These are phyloP conservation scores for Pseudochromis fuscus DNA, from an alignment of 2,797 vertebrate genomes.

Conservation along the genomic window DNA sequence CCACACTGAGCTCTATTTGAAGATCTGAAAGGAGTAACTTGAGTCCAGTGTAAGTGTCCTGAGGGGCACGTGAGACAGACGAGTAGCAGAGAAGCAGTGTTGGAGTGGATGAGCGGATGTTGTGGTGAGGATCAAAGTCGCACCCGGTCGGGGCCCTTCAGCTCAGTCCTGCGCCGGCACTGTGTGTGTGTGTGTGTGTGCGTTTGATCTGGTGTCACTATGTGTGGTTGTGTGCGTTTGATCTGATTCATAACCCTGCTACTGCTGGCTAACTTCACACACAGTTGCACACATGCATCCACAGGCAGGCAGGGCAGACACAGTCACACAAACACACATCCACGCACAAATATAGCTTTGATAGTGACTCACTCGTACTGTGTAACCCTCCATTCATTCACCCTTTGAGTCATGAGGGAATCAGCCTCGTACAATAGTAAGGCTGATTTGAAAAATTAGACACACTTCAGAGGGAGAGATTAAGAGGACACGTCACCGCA, in stretches of 20 bases:
- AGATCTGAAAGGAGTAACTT: conserved; percentile 65
- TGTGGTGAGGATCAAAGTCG: conserved; percentile 78
- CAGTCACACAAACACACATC: conserved; percentile 56
- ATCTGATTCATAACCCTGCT: conserved; percentile 71
- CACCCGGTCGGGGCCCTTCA: conserved; percentile 53
- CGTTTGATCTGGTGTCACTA: conserved; percentile 61
- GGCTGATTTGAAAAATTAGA: conserved; percentile 69
- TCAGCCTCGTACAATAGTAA: conserved; percentile 59
- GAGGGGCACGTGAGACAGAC: conserved; percentile 53
- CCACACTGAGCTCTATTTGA: conserved; percentile 66
- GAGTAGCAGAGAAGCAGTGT: conserved; percentile 48
- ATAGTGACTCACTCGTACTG: conserved; percentile 73
- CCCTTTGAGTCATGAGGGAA: conserved; percentile 71
- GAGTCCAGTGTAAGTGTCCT: conserved; percentile 56
- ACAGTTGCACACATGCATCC: conserved; percentile 55
- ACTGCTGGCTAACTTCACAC: conserved; percentile 69
- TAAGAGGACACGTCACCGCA: conserved; percentile 45
- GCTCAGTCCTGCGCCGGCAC: conserved; percentile 47
- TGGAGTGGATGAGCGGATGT: conserved; percentile 70
- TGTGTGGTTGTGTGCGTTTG: conserved; percentile 63
- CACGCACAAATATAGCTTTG: conserved; percentile 71
- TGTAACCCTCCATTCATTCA: conserved; percentile 73
- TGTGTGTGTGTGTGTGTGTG: conserved; percentile 34
- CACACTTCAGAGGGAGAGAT: conserved; percentile 63
- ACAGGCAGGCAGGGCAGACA: conserved; percentile 43